phyloP scores from a whole-genome alignment of 1,140 invertebrate genomes.

The Platorchestia sp. region DNA sequence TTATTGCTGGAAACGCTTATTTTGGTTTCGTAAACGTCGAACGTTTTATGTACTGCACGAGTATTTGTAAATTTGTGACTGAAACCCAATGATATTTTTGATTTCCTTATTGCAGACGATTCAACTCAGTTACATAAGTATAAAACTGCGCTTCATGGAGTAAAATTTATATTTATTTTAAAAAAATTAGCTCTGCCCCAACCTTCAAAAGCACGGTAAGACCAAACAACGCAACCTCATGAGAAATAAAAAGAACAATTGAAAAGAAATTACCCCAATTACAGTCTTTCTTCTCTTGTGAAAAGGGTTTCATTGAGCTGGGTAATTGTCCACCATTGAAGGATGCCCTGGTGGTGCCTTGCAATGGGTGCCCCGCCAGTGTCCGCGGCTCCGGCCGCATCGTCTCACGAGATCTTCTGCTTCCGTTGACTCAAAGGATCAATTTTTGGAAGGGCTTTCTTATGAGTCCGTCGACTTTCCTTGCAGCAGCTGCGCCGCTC shows the following conservation, averaged over 20 bases:
- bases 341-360: neutral
- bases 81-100: neutral
- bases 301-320: conserved; percentile 40
- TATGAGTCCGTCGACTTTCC: neutral
- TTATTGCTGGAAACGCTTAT: neutral
- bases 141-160: neutral
- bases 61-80: neutral
- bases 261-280: neutral
- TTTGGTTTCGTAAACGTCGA: neutral
- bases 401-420: neutral
- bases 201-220: neutral
- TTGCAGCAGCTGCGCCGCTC: neutral
- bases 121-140: neutral
- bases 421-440: conserved; percentile 24
- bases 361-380: neutral
- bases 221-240: neutral
- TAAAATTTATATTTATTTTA: neutral
- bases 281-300: neutral
- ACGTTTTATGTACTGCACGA: neutral
- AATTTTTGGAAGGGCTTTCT: neutral
- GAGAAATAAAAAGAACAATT: neutral
- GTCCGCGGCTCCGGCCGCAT: neutral
- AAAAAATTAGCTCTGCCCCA: neutral
- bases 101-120: neutral
- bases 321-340: conserved; percentile 7